Evolutionary conservation across 2,797 vertebrate genomes (phyloP).

Genomic region (Ceyx erithaca): DNA sequence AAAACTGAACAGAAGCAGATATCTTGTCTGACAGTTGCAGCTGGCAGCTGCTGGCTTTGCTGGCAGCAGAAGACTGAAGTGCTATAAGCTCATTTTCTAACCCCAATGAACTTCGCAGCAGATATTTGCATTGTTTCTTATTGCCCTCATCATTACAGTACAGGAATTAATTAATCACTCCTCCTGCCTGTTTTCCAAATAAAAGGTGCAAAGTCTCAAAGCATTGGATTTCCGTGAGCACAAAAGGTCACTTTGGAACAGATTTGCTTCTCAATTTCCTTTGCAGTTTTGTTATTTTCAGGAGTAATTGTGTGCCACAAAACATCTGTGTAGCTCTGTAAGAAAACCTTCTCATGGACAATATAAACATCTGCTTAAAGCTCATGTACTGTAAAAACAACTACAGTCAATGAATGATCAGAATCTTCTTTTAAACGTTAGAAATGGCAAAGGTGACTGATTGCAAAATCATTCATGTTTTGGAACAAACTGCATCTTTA

Average conservation of each 20-base stretch:
- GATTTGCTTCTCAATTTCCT: conserved; percentile 16
- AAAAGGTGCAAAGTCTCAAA: conserved; percentile 61
- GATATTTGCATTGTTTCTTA: conserved; percentile 83
- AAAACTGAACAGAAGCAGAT: conserved; percentile 38
- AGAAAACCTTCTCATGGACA: conserved; percentile 47
- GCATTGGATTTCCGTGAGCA: conserved; percentile 29
- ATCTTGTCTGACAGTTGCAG: conserved; percentile 18
- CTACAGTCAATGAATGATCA: conserved; percentile 80
- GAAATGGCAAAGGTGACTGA: conserved; percentile 82
- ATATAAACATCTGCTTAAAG: conserved; percentile 87
- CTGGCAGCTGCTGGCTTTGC: not conserved
- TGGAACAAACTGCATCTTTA: not conserved
- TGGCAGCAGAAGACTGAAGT: conserved; percentile 35
- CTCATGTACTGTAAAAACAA: conserved; percentile 80
- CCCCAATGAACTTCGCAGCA: conserved; percentile 78
- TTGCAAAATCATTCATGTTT: conserved; percentile 70
- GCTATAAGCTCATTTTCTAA: conserved; percentile 83
- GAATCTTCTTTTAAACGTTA: conserved; percentile 76
- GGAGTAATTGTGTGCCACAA: not conserved
- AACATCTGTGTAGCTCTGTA: not conserved
- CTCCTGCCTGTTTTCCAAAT: conserved; percentile 24
- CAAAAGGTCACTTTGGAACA: conserved; percentile 20
- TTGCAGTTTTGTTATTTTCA: not conserved
- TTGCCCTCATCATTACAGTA: conserved; percentile 16
- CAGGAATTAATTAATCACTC: conserved; percentile 5